phyloP scores from a whole-genome alignment of 2,797 vertebrate genomes.

The Oophaga sylvatica region DNA sequence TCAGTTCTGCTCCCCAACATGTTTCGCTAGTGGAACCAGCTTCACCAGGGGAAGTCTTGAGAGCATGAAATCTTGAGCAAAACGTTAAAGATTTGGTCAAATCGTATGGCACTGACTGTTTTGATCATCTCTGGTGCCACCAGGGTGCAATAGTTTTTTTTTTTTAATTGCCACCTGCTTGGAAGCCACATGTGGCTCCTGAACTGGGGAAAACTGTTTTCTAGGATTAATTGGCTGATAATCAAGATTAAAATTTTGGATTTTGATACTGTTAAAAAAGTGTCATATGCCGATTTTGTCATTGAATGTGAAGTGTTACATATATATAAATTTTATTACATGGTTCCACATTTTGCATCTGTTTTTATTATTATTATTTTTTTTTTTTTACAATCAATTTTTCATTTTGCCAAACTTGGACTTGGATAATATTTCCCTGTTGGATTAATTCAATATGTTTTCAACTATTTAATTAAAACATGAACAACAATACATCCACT shows the following conservation, averaged over 20 bases:
- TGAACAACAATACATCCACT: neutral
- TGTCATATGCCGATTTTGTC: neutral
- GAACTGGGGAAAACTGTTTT: neutral
- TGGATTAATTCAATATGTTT: neutral
- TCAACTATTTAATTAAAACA: neutral
- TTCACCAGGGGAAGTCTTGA: too few species aligned
- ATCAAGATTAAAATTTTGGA: neutral
- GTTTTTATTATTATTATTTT: neutral
- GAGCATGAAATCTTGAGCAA: neutral
- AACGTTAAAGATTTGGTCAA: neutral
- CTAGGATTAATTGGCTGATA: neutral
- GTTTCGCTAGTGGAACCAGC: too few species aligned
- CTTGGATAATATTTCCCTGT: neutral
- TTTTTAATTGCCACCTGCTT: neutral
- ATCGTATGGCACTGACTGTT: neutral
- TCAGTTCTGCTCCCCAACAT: too few species aligned
- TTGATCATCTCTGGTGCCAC: neutral
- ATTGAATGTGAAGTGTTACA: too few species aligned
- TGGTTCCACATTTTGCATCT: neutral
- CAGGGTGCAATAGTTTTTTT: neutral
- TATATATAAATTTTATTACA: neutral
- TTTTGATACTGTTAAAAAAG: neutral
- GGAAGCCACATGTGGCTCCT: neutral
- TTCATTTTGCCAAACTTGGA: neutral
- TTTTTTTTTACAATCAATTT: neutral